A percentile compares a stretch with the other conserved stretches of the same genome.
Conservation (phyloP, 2,888 invertebrate genomes). For the Agrotis puta region DNA sequence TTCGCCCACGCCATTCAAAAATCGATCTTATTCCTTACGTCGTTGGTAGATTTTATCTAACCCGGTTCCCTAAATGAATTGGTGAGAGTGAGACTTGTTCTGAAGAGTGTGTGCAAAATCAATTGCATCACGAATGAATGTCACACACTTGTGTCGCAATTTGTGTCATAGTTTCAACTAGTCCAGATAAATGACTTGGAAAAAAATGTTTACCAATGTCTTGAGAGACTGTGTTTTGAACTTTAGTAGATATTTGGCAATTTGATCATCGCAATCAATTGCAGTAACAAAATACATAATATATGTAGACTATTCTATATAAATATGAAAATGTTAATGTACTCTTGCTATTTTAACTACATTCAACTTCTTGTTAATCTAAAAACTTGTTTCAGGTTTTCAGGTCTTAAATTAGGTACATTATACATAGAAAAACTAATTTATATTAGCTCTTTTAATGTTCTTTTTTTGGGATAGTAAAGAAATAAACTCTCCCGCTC, state of each 20-base stretch:
- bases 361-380: too few species aligned
- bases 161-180: slow-evolving; percentile 33
- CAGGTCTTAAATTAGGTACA: too few species aligned
- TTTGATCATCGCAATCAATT: neutral
- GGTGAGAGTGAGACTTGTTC: neutral
- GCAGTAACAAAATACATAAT: neutral
- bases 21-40: neutral
- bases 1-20: slow-evolving; percentile 1
- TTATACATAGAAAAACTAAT: too few species aligned
- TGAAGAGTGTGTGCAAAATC: slow-evolving; percentile 19
- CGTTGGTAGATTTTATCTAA: neutral
- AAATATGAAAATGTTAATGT: slow-evolving; percentile 14
- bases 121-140: slow-evolving; percentile 45
- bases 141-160: slow-evolving; percentile 26
- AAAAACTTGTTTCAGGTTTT: too few species aligned
- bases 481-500: too few species aligned
- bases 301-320: neutral
- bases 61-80: neutral
- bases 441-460: too few species aligned
- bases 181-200: slow-evolving; percentile 23
- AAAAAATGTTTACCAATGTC: slow-evolving; percentile 29
- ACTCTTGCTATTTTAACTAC: too few species aligned
- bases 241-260: slow-evolving; percentile 15
- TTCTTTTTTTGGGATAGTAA: too few species aligned
- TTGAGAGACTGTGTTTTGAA: slow-evolving; percentile 4